Evolutionary conservation across 2,797 vertebrate genomes (phyloP), one percentile per base, ranked within the genome.

Genomic region (Crenuchus spilurus): DNA sequence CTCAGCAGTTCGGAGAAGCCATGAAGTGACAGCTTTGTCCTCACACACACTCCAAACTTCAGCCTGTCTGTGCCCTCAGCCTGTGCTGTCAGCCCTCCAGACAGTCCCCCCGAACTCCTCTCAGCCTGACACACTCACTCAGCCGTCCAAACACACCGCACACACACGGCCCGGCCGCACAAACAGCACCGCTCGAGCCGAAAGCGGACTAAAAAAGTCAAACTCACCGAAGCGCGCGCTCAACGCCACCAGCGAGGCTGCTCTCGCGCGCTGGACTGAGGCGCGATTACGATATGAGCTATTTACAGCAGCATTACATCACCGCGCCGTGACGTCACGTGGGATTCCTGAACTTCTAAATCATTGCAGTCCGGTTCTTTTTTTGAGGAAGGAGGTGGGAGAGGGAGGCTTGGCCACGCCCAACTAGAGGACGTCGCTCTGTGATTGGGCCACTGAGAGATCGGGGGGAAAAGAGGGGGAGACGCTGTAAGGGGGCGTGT

Each of bases 341-440:
- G 96, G 97, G 96, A 99, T 98, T 98, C 97, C 96, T 98, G 95
- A 98, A 97, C 96, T 98, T 98, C 96, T 97, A 97, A 98, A 97
- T 98, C 97, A 98, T 98, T 95, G 55, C 55, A 31, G 30, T 58
- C 55, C 55, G 55, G 14, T 10, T 58, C 31, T 44, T 8, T 58
- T 73, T 76, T 65, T 74, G 46, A 73, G 74, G 68, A 74, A 67
- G 74, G 52, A 48, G 74, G 37, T 42, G 76, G 77, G 58, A 46
- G 66, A 54, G 55, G 55, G 37, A 5, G n/a, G 14, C 18, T 6
- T 31, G 37, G 13, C 7, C 39, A 63, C 77, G 63, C 77, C 77
- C 42, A 54, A 20, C 14, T 9, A 22, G n/a, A 13, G 28, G 1
- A 71, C 4, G 26, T 1, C 28, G 54, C 14, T 30, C 54, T 10